Evolutionary conservation across 2,113 vertebrate genomes (phyloP).

Genomic region (Casuarius casuarius): DNA sequence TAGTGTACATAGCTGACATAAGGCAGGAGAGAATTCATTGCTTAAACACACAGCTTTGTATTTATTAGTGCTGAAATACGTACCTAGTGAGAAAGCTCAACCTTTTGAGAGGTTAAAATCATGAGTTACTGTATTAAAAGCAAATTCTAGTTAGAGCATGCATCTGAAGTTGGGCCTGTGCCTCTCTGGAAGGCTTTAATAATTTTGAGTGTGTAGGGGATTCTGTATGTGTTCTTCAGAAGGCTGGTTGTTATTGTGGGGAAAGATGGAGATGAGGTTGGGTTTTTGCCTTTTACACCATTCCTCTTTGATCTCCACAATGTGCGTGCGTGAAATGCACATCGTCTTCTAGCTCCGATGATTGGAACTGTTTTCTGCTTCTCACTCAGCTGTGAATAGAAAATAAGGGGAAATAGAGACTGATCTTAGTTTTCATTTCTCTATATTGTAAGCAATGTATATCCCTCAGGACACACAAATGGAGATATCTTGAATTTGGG

Average conservation of each 20-base stretch:
- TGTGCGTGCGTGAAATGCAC: fast-evolving
- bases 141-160: neutral
- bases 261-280: neutral
- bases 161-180: neutral
- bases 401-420: neutral
- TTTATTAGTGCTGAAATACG: neutral
- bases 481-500: neutral
- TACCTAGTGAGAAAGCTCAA: neutral
- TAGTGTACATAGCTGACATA: neutral
- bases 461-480: neutral
- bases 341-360: neutral
- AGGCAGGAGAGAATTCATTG: constrained; percentile 40
- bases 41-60: constrained; percentile 27
- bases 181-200: neutral
- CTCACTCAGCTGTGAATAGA: neutral
- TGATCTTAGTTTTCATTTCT: neutral
- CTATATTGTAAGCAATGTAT: neutral
- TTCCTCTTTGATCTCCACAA: neutral
- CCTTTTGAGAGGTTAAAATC: neutral
- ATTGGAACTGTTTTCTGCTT: neutral
- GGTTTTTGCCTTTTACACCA: neutral
- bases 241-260: neutral
- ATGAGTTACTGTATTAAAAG: neutral
- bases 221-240: neutral
- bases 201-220: neutral